Percentiles rank a stretch among this genome's conserved stretches.
phyloP scores from a whole-genome alignment of 2,888 invertebrate species.

The Callinectes sapidus region DNA sequence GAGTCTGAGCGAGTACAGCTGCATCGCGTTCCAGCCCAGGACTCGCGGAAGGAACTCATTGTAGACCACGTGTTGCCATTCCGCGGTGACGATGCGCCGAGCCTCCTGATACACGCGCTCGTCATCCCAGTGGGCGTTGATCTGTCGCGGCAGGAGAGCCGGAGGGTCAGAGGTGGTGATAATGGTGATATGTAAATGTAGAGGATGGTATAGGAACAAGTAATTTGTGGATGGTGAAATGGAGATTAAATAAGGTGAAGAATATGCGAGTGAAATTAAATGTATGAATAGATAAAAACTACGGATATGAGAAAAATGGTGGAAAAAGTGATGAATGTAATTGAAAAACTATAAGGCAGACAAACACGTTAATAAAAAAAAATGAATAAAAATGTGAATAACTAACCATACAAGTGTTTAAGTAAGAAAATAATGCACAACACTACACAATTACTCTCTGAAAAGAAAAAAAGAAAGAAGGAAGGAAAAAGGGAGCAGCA shows the following conservation, averaged over 20 bases:
- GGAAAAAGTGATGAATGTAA: too few species aligned
- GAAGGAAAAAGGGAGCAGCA: background rate
- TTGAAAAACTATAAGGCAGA: too few species aligned
- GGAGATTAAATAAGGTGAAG: background rate
- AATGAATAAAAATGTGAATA: too few species aligned
- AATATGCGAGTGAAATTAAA: background rate
- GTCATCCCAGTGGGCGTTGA: conserved; percentile 75
- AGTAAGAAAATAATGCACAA: too few species aligned
- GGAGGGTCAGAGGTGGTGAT: conserved; percentile 18
- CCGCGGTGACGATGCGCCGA: conserved; percentile 85
- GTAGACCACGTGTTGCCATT: conserved; percentile 88
- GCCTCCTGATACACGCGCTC: conserved; percentile 78
- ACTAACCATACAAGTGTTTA: too few species aligned
- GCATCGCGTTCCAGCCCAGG: conserved; percentile 78
- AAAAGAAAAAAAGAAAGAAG: background rate
- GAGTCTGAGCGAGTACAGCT: conserved; percentile 78
- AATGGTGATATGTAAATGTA: background rate
- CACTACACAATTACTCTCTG: background rate
- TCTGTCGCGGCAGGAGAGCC: conserved; percentile 43
- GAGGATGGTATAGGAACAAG: background rate
- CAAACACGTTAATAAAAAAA: too few species aligned
- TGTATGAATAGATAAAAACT: too few species aligned
- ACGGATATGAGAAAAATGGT: too few species aligned
- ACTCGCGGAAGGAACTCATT: conserved; percentile 94
- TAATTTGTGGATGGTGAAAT: background rate